Evolutionary conservation across 2,113 vertebrate genomes (phyloP).

Genomic region (Choloepus hoffmanni): DNA sequence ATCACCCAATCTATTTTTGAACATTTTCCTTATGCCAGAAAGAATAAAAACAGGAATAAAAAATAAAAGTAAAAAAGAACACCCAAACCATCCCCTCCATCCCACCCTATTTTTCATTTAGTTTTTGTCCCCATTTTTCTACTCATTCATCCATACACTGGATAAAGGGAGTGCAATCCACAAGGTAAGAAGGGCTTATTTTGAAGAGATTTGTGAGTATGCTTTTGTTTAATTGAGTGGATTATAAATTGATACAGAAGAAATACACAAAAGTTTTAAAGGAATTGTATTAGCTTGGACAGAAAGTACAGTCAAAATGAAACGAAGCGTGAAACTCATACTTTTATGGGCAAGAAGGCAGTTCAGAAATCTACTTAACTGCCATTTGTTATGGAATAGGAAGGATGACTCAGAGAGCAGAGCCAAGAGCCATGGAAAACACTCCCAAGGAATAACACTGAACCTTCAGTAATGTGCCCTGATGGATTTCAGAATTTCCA

Average conservation of each 20-base stretch:
- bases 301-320: slow-evolving; percentile 5
- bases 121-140: too few species aligned
- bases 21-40: too few species aligned
- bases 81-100: too few species aligned
- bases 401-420: not conserved
- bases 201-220: slow-evolving; percentile 26
- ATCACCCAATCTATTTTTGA: too few species aligned
- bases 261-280: slow-evolving; percentile 49
- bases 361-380: not conserved
- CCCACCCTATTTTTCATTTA: too few species aligned
- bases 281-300: slow-evolving; percentile 1
- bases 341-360: not conserved
- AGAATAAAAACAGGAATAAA: too few species aligned
- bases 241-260: slow-evolving; percentile 22
- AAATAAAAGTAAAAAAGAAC: too few species aligned
- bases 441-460: not conserved
- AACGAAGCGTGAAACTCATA: not conserved
- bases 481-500: not conserved
- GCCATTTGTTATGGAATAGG: not conserved
- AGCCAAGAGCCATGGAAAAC: not conserved
- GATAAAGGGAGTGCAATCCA: too few species aligned
- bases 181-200: not conserved
- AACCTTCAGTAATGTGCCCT: not conserved
- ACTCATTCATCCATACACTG: too few species aligned
- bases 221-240: not conserved